Evolutionary conservation across 2,797 vertebrate genomes (phyloP).

Genomic region (Tangara arthus): DNA sequence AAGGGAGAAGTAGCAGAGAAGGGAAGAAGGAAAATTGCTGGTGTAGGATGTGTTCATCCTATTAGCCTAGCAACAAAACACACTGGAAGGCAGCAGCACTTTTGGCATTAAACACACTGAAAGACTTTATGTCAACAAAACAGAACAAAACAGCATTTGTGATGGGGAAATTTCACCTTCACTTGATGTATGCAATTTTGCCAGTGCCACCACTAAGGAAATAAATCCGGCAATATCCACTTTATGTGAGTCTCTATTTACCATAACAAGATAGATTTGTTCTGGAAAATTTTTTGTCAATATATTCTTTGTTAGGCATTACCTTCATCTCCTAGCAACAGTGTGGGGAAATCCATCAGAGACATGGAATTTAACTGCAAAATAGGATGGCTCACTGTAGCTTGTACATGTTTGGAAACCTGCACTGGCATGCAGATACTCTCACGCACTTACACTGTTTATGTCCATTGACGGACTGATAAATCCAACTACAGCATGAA

Average conservation of each 20-base stretch:
- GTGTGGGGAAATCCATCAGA: conserved; percentile 74
- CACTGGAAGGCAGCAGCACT: neutral
- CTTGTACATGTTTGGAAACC: conserved; percentile 44
- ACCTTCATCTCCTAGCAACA: conserved; percentile 78
- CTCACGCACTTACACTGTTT: neutral
- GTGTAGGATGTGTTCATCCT: neutral
- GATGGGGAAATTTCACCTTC: neutral
- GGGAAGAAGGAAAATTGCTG: neutral
- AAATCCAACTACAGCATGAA: neutral
- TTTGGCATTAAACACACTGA: neutral
- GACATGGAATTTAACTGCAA: conserved; percentile 63
- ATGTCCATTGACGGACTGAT: neutral
- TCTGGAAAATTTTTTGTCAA: conserved; percentile 49
- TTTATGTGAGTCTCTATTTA: conserved; percentile 30
- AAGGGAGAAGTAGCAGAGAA: neutral
- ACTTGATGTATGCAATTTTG: neutral
- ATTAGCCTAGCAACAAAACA: conserved; percentile 57
- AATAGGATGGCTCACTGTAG: conserved; percentile 55
- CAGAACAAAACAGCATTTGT: neutral
- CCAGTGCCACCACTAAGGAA: neutral
- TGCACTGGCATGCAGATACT: conserved; percentile 34
- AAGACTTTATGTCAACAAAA: conserved; percentile 27
- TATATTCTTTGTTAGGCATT: conserved; percentile 66
- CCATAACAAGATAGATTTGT: conserved; percentile 58
- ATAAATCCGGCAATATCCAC: conserved; percentile 41